Conservation (phyloP, 2,888 invertebrate species). For the Norana najaformis region DNA sequence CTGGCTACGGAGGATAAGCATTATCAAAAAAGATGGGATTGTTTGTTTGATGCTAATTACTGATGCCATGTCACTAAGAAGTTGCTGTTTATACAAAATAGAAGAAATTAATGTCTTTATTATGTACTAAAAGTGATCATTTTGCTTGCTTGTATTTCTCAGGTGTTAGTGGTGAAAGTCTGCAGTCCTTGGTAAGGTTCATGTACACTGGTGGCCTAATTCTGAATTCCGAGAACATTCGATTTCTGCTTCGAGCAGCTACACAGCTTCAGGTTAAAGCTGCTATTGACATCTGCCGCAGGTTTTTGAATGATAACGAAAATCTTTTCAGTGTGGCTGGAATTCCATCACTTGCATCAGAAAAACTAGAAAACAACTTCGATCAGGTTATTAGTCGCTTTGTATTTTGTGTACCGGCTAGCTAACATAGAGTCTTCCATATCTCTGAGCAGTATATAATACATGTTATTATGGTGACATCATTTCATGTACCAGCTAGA, state of each 20-base stretch:
- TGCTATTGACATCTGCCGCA: not conserved
- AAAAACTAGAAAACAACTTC: not conserved
- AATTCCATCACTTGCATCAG: not conserved
- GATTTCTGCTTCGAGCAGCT: constrained; percentile 14
- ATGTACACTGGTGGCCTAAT: constrained; percentile 29
- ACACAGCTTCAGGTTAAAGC: constrained; percentile 24
- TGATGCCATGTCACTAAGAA: not conserved
- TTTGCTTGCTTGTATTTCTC: not conserved
- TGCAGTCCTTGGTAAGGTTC: constrained; percentile 23
- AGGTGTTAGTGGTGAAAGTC: not conserved
- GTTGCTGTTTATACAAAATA: not conserved
- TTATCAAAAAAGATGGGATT: not conserved
- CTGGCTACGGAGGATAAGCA: not conserved
- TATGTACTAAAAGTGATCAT: not conserved
- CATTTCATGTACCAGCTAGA: not conserved
- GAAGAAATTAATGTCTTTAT: not conserved
- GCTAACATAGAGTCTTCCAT: not conserved
- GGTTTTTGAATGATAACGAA: not conserved
- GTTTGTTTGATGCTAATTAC: not conserved
- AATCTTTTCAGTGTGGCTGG: not conserved
- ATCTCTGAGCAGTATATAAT: not conserved
- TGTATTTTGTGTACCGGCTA: not conserved
- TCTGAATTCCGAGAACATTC: constrained; percentile 23
- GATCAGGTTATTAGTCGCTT: not conserved
- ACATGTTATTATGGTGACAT: too few species aligned